Percentiles rank a stretch among this genome's conserved stretches.
Evolutionary conservation across 2,797 vertebrate species (phyloP).

Genomic region (Meda fulgida): DNA sequence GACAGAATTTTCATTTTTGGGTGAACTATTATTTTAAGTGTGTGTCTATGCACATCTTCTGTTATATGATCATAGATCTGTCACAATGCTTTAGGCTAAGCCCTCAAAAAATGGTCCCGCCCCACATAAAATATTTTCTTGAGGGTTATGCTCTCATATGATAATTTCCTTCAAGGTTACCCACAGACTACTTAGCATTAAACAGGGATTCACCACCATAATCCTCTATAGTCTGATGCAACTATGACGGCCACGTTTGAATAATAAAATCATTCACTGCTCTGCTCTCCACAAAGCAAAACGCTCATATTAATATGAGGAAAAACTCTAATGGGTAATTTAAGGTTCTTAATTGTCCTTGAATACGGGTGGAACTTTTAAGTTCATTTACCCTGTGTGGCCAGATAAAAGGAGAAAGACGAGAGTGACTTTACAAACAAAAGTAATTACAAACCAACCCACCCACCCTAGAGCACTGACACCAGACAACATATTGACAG

Average conservation of each 20-base stretch:
- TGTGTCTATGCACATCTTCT: not conserved
- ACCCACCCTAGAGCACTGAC: slow-evolving; percentile 48
- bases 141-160: not conserved
- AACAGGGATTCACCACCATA: not conserved
- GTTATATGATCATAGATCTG: not conserved
- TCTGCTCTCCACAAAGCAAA: not conserved
- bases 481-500: slow-evolving; percentile 60
- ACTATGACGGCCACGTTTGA: slow-evolving; percentile 1
- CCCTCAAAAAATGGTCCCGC: not conserved
- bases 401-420: not conserved
- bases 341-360: not conserved
- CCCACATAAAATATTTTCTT: slow-evolving; percentile 25
- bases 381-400: slow-evolving; percentile 35
- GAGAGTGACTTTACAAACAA: slow-evolving; percentile 49
- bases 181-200: not conserved
- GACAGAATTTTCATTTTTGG: not conserved
- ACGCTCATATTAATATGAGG: slow-evolving; percentile 1
- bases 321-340: slow-evolving; percentile 12
- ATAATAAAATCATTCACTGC: slow-evolving; percentile 15
- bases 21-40: not conserved
- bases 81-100: not conserved
- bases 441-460: slow-evolving; percentile 38
- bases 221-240: slow-evolving; percentile 12
- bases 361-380: not conserved
- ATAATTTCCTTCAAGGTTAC: slow-evolving; percentile 18